A percentile compares a stretch with the other conserved stretches of the same genome.
Conservation (phyloP, 1,140 invertebrate species). For the Leptestheria dahalacensis region DNA sequence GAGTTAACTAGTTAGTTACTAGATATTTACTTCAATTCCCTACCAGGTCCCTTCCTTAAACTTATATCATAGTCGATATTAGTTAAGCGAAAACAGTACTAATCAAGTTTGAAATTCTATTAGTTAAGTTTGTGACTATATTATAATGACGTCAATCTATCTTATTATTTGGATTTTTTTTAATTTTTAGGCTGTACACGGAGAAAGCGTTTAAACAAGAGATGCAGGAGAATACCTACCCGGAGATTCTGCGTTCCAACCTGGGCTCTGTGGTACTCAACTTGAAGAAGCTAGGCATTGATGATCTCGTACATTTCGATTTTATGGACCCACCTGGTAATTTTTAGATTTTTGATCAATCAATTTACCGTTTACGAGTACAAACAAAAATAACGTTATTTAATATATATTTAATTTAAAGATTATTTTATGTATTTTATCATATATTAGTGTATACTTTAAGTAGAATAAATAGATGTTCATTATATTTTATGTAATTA, state of each 20-base stretch:
- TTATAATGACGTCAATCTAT: neutral
- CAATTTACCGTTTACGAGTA: no score
- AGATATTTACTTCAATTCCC: no score
- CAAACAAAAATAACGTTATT: no score
- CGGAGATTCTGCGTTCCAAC: constrained; percentile 94
- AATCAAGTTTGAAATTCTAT: neutral
- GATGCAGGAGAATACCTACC: constrained; percentile 99
- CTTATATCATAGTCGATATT: neutral
- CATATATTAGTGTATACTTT: no score
- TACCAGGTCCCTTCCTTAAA: no score
- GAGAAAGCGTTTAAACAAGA: constrained; percentile 97
- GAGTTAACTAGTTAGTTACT: no score
- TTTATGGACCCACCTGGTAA: constrained; percentile 95
- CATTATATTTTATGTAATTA: no score
- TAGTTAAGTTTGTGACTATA: neutral
- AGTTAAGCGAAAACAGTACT: neutral
- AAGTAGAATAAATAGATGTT: no score
- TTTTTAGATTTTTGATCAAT: no score
- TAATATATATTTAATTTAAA: no score
- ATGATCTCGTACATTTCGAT: constrained; percentile 98
- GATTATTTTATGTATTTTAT: no score
- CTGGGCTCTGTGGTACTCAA: constrained; percentile 93
- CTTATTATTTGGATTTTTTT: constrained; percentile 7
- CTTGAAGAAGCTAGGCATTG: constrained; percentile 96
- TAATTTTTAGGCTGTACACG: constrained; percentile 64